phyloP scores from a whole-genome alignment of 1,140 invertebrate species.

The Coenobita brevimanus region DNA sequence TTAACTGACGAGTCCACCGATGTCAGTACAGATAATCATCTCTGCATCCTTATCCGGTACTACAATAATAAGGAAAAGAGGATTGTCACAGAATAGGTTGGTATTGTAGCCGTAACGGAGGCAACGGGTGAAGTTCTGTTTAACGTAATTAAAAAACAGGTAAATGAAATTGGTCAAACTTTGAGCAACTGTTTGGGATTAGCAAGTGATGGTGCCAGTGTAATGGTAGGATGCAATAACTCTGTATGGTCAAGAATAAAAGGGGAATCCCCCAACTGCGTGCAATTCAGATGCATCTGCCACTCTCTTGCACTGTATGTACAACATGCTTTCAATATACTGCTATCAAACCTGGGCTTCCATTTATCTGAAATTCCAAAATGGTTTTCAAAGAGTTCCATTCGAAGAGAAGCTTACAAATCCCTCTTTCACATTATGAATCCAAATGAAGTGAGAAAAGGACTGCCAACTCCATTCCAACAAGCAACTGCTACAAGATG shows the following conservation, averaged over 20 bases:
- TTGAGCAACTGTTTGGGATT: slow-evolving; percentile 26
- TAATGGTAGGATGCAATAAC: slow-evolving; percentile 20
- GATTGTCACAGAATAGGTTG: slow-evolving; percentile 40
- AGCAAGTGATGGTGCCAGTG: slow-evolving; percentile 34
- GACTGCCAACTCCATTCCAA: slow-evolving; percentile 20
- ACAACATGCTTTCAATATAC: slow-evolving; percentile 9
- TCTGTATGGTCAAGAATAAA: slow-evolving; percentile 24
- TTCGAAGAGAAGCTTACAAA: slow-evolving; percentile 30
- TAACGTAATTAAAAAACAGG: slow-evolving; percentile 15
- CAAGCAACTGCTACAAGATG: slow-evolving; percentile 24
- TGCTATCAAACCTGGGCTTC: slow-evolving; percentile 24
- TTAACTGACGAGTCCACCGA: slow-evolving; percentile 43
- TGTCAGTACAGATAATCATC: slow-evolving; percentile 1
- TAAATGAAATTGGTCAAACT: neutral
- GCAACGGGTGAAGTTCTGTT: slow-evolving; percentile 41
- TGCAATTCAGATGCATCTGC: slow-evolving; percentile 34
- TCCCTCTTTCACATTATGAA: slow-evolving; percentile 18
- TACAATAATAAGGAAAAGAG: slow-evolving; percentile 26
- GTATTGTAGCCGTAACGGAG: slow-evolving; percentile 23
- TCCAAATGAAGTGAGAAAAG: slow-evolving; percentile 28
- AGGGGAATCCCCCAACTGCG: slow-evolving; percentile 20
- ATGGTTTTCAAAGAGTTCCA: slow-evolving; percentile 43
- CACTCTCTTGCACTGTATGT: slow-evolving; percentile 37
- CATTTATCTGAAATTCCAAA: slow-evolving; percentile 25
- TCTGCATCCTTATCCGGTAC: slow-evolving; percentile 43